These are phyloP conservation scores for Agelaius phoeniceus DNA, from an alignment of 2,113 vertebrate species.

Conservation along the genomic window DNA sequence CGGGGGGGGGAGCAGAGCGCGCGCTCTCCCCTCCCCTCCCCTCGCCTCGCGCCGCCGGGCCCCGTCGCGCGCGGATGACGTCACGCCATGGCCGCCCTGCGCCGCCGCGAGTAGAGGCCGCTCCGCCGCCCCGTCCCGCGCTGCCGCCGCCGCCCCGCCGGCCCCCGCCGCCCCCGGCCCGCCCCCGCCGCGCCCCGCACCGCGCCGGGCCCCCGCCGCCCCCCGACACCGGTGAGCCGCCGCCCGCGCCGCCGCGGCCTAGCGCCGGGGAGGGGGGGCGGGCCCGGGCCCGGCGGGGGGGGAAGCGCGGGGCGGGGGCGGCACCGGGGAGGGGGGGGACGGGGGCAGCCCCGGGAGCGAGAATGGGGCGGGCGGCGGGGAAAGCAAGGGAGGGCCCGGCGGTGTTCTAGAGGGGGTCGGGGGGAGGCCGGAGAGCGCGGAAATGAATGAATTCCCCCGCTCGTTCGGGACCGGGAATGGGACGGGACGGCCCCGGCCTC, in stretches of 20 bases:
- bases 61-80: neutral
- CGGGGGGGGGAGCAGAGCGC: neutral
- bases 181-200: too few species aligned
- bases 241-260: too few species aligned
- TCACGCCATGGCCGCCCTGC: neutral
- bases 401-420: neutral
- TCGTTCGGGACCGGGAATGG: neutral
- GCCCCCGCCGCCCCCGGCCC: too few species aligned
- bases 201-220: too few species aligned
- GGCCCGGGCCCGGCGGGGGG: too few species aligned
- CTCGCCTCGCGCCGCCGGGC: neutral
- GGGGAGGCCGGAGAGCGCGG: neutral
- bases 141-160: too few species aligned
- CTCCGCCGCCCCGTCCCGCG: neutral
- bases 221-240: too few species aligned
- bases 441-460: neutral
- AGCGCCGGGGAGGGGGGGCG: too few species aligned
- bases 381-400: neutral
- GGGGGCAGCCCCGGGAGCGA: too few species aligned
- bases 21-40: neutral
- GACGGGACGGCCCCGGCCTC: neutral
- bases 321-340: too few species aligned
- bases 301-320: too few species aligned
- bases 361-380: too few species aligned
- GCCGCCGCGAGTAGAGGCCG: neutral